Evolutionary conservation across 2,888 invertebrate species (phyloP).

Genomic region (Thymelicus acteon): DNA sequence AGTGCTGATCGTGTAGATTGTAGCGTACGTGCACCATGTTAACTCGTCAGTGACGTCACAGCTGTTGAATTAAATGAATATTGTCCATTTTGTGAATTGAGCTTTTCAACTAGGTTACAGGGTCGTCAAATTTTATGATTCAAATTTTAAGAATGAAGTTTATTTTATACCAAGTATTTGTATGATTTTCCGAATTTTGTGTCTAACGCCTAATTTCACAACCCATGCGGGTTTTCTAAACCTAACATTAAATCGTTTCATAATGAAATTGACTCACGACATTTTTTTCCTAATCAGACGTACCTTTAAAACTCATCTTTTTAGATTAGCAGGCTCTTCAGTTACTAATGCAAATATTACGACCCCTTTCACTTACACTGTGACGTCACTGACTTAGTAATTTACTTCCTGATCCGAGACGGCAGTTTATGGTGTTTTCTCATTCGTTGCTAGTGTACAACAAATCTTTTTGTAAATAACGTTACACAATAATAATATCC

Average conservation of each 20-base stretch:
- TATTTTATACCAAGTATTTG: no score
- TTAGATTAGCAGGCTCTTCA: neutral
- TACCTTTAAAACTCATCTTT: neutral
- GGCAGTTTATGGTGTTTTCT: no score
- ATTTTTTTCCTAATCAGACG: neutral
- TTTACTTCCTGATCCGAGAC: no score
- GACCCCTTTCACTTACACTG: neutral
- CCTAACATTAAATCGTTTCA: neutral
- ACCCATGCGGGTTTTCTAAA: neutral
- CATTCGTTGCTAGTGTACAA: no score
- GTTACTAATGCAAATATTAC: neutral
- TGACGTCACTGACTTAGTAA: neutral
- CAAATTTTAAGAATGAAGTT: no score
- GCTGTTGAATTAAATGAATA: neutral
- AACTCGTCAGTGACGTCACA: neutral
- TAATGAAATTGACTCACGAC: neutral
- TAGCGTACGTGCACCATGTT: neutral
- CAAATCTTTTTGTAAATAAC: no score
- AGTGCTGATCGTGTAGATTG: constrained; percentile 13
- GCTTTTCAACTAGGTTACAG: no score
- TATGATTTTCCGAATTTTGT: no score
- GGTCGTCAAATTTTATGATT: no score
- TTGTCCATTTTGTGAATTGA: no score
- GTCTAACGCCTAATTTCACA: neutral
- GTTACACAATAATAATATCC: no score